Evolutionary conservation across 2,113 vertebrate species (phyloP).

Genomic region (Sebastes fasciatus): DNA sequence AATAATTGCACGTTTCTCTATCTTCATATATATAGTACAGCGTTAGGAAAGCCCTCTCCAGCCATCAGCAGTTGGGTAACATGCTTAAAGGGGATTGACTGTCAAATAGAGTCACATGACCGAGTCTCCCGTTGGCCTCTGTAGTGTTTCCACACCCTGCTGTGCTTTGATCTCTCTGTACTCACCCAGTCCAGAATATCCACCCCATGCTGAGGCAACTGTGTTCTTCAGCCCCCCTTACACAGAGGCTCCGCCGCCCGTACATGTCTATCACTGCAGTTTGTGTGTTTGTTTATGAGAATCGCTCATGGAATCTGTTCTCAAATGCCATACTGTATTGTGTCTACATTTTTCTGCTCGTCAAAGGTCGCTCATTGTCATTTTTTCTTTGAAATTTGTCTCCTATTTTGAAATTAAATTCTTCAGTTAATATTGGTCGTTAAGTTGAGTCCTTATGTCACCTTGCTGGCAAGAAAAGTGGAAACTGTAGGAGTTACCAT

Average conservation of each 20-base stretch:
- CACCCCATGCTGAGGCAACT: slow-evolving; percentile 74
- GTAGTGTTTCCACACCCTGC: slow-evolving; percentile 38
- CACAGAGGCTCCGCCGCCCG: slow-evolving; percentile 7
- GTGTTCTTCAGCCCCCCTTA: slow-evolving; percentile 38
- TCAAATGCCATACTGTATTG: background rate
- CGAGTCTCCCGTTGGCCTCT: background rate
- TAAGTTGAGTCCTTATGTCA: slow-evolving; percentile 65
- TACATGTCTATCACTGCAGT: background rate
- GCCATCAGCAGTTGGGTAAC: background rate
- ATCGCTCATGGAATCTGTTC: background rate
- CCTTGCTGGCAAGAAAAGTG: slow-evolving; percentile 35
- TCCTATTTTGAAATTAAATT: background rate
- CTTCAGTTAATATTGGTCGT: slow-evolving; percentile 50
- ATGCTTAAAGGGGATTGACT: slow-evolving; percentile 6
- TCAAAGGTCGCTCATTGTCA: background rate
- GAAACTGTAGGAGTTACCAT: slow-evolving; percentile 9
- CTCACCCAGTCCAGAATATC: slow-evolving; percentile 78
- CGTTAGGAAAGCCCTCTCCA: slow-evolving; percentile 21
- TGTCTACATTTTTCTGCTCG: background rate
- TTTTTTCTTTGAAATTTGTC: background rate
- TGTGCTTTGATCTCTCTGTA: slow-evolving; percentile 76
- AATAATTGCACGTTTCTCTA: background rate
- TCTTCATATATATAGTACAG: background rate
- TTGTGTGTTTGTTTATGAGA: background rate
- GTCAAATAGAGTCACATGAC: slow-evolving; percentile 33